Base-by-base conservation (phyloP, 2,113 vertebrate species). In the Oceanites oceanicus region DNA sequence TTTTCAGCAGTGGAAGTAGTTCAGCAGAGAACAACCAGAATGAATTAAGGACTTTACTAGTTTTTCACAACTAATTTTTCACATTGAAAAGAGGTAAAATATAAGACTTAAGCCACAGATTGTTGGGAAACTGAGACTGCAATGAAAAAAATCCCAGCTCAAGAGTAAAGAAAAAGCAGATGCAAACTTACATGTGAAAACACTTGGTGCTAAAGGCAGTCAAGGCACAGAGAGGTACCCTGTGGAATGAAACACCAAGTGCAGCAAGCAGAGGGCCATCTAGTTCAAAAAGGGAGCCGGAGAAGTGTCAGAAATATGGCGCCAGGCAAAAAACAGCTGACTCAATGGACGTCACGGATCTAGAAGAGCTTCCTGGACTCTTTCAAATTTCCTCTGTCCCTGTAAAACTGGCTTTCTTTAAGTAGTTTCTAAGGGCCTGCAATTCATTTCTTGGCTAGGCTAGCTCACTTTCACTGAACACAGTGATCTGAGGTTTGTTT, bases 401-500 rank as follows among this genome's bases (percentile, higher is more conserved):
- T 75, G 71, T 78, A 94, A 87, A 86, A 93, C 73, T 93, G 82
- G n/a, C 75, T 97, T 91, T 87, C 86, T 94, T 95, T 94, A 94
- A 87, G 78, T 76, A 74, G 50, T 95, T 96, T 97, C 87, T 93
- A 96, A 96, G 90, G 87, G 63, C 59, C 84, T 86, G 90, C 72
- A 78, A 90, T 96, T 98, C 95, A 65, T 85, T 93, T 96, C 95
- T 97, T 97, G 96, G 96, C 96, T 95, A 77, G 38, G 55, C 55
- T 50, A 95, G 49, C 67, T 93, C 84, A 92, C 91, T 97, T 97
- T 94, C 95, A 95, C 92, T 96, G 76, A 96, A 80, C 9, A 45
- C 87, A 87, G 89, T 49, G 82, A 92, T 78, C 77, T 97, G 96
- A 97, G 75, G 85, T 96, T 97, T 98, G 85, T 97, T 94, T 97